Evolutionary conservation across 2,888 invertebrate species (phyloP).

Genomic region (Phengaris alcon): DNA sequence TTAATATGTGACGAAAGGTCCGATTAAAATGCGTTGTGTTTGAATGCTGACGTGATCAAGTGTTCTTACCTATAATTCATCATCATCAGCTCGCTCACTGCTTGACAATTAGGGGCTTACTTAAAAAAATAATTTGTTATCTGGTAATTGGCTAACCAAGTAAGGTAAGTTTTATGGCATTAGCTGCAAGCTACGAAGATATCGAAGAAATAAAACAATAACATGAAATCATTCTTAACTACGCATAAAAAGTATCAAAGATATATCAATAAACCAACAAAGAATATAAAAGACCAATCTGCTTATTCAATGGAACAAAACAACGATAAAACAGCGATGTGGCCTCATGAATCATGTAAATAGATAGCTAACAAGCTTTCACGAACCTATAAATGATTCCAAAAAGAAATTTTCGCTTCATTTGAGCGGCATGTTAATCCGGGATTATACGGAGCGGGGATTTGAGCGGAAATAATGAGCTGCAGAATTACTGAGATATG

Average conservation of each 20-base stretch:
- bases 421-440: constrained; percentile 39
- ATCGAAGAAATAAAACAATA: constrained; percentile 3
- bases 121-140: no score
- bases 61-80: no score
- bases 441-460: constrained; percentile 37
- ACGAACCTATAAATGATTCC: constrained; percentile 33
- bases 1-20: no score
- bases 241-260: background rate
- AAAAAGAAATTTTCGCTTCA: constrained; percentile 37
- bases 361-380: constrained; percentile 33
- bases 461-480: constrained; percentile 38
- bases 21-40: no score
- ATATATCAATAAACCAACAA: background rate
- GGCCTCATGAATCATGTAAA: constrained; percentile 29
- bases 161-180: no score
- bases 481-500: constrained; percentile 27
- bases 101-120: no score
- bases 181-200: background rate
- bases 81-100: no score
- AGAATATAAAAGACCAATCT: constrained; percentile 26
- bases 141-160: no score
- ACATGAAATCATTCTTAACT: background rate
- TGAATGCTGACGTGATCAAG: no score
- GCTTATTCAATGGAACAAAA: constrained; percentile 24
- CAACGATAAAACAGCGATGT: constrained; percentile 20